Base-by-base conservation (phyloP, 2,888 invertebrate species). In the Chaetoderma sp. region DNA sequence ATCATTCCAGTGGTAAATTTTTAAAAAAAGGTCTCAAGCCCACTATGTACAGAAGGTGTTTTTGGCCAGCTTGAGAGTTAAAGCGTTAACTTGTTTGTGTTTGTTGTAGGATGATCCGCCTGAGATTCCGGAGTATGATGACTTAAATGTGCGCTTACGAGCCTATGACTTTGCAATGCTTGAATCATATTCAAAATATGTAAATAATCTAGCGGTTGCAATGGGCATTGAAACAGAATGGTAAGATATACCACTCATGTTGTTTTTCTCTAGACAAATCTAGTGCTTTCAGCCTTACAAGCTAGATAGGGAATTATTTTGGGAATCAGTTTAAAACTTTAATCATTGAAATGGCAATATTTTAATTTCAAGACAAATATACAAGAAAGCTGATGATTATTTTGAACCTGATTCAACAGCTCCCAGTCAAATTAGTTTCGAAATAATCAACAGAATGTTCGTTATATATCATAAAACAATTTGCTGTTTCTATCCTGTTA, bases 121-220 rank as follows among this genome's bases (percentile, higher is more conserved):
- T 13, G 84, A 84, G 63, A 76, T 86, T 25, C 86, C 86, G 25
- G 77, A 82, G 23, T 93, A 93, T 85, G 91, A 92, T 68, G 88
- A 89, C 16, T 80, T 96, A 16, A 93, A 93, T 84, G 88, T 97
- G 25, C 92, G 93, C 86, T 86, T 96, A 47, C 92, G 90, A 80
- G 93, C 95, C 1, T 94, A 95, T 84, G 93, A 94, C 83, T 96
- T 89, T 86, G 90, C 93, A 3, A 78, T 93, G 4, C 84, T 97
- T 59, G 96, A 96, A 87, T 91, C 88, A 69, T 95, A 91, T 82
- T 94, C 94, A 81, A 91, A 90, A 76, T 92, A 92, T 82, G 88
- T 95, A 36, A 92, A 94, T 78, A 90, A 89, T 16, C 36, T 74
- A 32, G 68, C 76, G 5, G 64, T 65, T 4, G 55, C 50, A 5